phyloP scores from a whole-genome alignment of 2,888 invertebrate species.

The Julus scanicus region DNA sequence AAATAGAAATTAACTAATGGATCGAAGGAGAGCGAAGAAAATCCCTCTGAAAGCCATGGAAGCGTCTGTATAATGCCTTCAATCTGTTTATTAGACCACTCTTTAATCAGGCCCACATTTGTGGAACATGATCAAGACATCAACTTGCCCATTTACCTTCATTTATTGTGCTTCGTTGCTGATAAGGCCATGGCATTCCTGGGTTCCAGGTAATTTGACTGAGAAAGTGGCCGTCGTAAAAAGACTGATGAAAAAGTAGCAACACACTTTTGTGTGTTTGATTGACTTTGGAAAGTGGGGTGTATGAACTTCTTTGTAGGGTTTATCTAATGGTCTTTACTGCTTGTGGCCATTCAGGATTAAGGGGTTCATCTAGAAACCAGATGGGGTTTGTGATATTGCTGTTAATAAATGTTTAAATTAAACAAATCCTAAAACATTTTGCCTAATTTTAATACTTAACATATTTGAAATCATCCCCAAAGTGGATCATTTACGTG shows the following conservation, averaged over 20 bases:
- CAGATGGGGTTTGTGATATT: too few species aligned
- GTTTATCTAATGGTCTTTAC: too few species aligned
- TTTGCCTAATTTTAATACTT: too few species aligned
- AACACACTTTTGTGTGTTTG: background rate
- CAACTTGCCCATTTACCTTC: background rate
- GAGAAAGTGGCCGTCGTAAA: background rate
- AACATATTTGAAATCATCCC: too few species aligned
- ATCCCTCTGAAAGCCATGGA: background rate
- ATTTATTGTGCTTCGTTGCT: background rate
- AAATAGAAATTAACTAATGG: conserved; percentile 28
- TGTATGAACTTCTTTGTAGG: background rate
- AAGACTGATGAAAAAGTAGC: background rate
- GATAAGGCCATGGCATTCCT: background rate
- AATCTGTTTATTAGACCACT: conserved; percentile 9
- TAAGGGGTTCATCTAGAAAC: too few species aligned
- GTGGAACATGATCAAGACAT: conserved; percentile 20
- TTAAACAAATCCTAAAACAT: too few species aligned
- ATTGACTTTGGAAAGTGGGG: background rate
- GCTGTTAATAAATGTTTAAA: too few species aligned
- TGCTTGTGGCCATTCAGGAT: too few species aligned
- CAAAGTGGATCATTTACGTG: too few species aligned
- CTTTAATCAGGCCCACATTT: conserved; percentile 2
- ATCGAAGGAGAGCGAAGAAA: conserved; percentile 12
- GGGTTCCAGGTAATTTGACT: conserved; percentile 7
- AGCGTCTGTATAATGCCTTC: background rate